phyloP scores from a whole-genome alignment of 2,888 invertebrate genomes.

The Amblyteles armatorius region DNA sequence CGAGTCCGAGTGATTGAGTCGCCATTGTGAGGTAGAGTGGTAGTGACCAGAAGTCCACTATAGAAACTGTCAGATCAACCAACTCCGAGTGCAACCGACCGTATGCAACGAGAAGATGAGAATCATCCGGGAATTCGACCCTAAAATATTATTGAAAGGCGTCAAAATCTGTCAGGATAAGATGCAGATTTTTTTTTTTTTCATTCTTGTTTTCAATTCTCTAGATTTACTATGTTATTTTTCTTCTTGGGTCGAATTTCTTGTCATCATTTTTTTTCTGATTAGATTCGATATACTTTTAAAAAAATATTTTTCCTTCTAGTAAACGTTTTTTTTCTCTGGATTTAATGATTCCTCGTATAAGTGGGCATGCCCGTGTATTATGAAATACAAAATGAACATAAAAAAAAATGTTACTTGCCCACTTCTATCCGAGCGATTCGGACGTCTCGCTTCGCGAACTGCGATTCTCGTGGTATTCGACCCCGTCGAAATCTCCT shows the following conservation, averaged over 20 bases:
- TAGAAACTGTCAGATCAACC: slow-evolving; percentile 12
- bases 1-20: slow-evolving; percentile 17
- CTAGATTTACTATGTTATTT: no score
- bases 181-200: no score
- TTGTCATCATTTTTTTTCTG: no score
- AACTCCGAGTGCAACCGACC: slow-evolving; percentile 35
- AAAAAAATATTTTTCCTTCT: no score
- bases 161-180: background rate
- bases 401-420: slow-evolving; percentile 10
- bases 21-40: slow-evolving; percentile 19
- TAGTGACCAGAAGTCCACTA: slow-evolving; percentile 28
- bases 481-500: background rate
- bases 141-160: slow-evolving; percentile 9
- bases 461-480: background rate
- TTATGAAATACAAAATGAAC: no score
- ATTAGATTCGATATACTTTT: no score
- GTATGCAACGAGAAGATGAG: background rate
- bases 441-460: background rate
- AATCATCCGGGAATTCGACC: background rate
- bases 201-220: no score
- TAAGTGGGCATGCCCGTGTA: no score
- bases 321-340: no score
- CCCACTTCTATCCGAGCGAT: slow-evolving; percentile 9
- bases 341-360: no score
- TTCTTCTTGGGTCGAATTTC: no score